Evolutionary conservation across 1,140 invertebrate species (phyloP).

Genomic region (Popillia japonica): DNA sequence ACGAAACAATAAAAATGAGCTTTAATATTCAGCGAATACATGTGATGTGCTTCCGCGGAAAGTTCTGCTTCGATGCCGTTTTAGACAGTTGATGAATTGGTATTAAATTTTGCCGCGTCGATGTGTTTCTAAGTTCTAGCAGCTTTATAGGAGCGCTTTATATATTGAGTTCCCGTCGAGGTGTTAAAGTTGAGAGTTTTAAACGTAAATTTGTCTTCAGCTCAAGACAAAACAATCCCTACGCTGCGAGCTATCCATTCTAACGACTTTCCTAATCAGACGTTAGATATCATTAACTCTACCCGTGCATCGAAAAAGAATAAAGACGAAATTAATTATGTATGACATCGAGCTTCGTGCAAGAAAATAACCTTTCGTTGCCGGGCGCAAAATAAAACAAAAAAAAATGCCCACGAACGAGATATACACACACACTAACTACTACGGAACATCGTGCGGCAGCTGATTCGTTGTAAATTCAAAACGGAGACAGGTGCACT

Average conservation of each 20-base stretch:
- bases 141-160: no score
- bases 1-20: not conserved
- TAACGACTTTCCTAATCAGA: slow-evolving; percentile 7
- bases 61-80: not conserved
- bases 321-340: slow-evolving; percentile 31
- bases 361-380: not conserved
- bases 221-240: no score
- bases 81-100: slow-evolving; percentile 18
- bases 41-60: not conserved
- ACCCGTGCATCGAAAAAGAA: not conserved
- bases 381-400: not conserved
- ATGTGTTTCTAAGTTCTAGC: not conserved
- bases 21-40: slow-evolving; percentile 2
- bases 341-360: slow-evolving; percentile 12
- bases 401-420: not conserved
- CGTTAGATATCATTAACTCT: not conserved
- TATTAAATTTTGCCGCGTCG: not conserved
- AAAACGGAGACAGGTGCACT: slow-evolving; percentile 46
- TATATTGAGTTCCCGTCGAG: no score
- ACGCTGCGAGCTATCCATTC: not conserved
- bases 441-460: not conserved
- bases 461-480: slow-evolving; percentile 47
- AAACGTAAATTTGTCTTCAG: no score
- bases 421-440: not conserved
- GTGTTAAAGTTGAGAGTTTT: no score